Percentiles rank a stretch among this genome's conserved stretches.
phyloP scores from a whole-genome alignment of 2,888 invertebrate genomes.

The Catonia carolina region DNA sequence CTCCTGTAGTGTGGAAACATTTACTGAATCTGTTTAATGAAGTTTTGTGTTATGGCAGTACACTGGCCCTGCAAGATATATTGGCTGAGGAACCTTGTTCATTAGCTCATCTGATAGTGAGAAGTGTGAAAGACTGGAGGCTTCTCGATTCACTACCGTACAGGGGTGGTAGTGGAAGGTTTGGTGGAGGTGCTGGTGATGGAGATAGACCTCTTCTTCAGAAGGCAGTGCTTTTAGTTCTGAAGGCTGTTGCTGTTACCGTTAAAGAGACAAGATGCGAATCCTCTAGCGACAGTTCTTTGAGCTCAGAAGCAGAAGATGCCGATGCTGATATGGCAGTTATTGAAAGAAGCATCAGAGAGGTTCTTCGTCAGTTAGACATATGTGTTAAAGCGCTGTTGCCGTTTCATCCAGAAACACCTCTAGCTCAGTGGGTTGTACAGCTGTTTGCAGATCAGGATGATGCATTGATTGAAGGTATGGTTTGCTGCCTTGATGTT shows the following conservation, averaged over 20 bases:
- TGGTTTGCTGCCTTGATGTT: constrained; percentile 86
- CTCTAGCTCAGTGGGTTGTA: constrained; percentile 80
- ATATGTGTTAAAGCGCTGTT: constrained; percentile 70
- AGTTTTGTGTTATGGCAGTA: constrained; percentile 85
- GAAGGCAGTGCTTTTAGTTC: constrained; percentile 75
- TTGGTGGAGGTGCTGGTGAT: constrained; percentile 44
- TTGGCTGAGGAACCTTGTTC: constrained; percentile 83
- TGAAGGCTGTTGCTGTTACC: constrained; percentile 83
- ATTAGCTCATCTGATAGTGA: constrained; percentile 75
- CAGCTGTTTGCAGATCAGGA: constrained; percentile 86
- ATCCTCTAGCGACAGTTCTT: constrained; percentile 70
- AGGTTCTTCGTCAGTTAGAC: constrained; percentile 75
- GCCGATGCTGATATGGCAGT: constrained; percentile 84
- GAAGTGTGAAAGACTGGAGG: constrained; percentile 78
- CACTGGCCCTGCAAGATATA: constrained; percentile 79
- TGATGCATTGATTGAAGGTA: constrained; percentile 83
- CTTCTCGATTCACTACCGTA: constrained; percentile 51
- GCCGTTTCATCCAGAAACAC: constrained; percentile 81
- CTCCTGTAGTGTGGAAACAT: constrained; percentile 77
- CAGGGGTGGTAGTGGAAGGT: constrained; percentile 46
- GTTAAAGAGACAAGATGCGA: constrained; percentile 85
- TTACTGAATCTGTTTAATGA: constrained; percentile 80
- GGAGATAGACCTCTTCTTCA: constrained; percentile 75
- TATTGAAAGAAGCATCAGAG: constrained; percentile 76
- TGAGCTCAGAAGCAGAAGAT: constrained; percentile 77